Conservation (phyloP, 2,888 invertebrate species). For the Sericinus montela region DNA sequence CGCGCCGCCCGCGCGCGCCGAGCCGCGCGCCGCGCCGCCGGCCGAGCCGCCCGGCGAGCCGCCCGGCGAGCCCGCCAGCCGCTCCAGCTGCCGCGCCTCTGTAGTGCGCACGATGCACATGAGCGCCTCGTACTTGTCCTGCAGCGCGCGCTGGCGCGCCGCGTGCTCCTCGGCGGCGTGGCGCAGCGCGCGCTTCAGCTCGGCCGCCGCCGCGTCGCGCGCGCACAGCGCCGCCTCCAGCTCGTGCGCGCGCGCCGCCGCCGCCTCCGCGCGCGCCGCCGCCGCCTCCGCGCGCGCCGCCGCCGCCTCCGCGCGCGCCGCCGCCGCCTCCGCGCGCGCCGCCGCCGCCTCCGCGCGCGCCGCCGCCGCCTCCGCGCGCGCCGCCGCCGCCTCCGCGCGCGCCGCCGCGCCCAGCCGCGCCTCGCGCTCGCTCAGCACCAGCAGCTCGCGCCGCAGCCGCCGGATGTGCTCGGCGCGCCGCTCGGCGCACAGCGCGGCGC, state of each 20-base stretch:
- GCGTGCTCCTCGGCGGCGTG: conserved; percentile 80
- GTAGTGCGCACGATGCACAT: conserved; percentile 76
- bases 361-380: conserved; percentile 22
- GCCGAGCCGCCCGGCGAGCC: conserved; percentile 51
- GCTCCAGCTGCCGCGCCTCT: conserved; percentile 76
- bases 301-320: conserved; percentile 29
- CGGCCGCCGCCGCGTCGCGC: conserved; percentile 65
- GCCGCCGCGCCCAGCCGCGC: conserved; percentile 44
- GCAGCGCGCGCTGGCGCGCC: conserved; percentile 76
- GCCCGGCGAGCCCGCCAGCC: conserved; percentile 53
- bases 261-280: conserved; percentile 36
- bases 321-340: conserved; percentile 64
- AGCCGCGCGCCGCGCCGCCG: conserved; percentile 43
- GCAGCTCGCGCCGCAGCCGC: conserved; percentile 63
- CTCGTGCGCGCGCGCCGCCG: conserved; percentile 66
- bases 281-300: conserved; percentile 27
- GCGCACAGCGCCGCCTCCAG: conserved; percentile 62
- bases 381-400: conserved; percentile 27
- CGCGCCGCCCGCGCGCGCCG: conserved; percentile 36
- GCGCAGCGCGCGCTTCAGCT: conserved; percentile 66
- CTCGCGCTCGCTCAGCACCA: conserved; percentile 62
- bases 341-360: conserved; percentile 75
- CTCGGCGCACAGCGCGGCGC: conserved; percentile 51
- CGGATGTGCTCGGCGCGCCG: conserved; percentile 63
- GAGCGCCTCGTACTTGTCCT: conserved; percentile 80